Base-by-base conservation (phyloP, 2,888 invertebrate species). In the Alentia gelatinosa region DNA sequence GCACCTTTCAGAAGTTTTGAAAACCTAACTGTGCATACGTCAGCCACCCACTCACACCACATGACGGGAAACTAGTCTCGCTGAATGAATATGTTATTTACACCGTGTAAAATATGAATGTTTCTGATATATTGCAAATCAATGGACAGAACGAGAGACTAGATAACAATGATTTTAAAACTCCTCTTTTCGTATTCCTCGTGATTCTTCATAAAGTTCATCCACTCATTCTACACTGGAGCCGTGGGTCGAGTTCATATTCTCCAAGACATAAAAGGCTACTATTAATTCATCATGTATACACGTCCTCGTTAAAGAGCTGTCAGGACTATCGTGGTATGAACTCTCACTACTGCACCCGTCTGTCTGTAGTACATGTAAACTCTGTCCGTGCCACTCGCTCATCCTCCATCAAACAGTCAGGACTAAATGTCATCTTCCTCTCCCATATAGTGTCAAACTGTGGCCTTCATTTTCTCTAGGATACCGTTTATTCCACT, bases 1-100 rank as follows among this genome's bases (percentile, higher is more conserved):
- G 79, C 79, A 79, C 79, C 79, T 79, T 37, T 23, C 79, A n/a
- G 15, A 33, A 74, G 7, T 74, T 74, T 30, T 74, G 30, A 74
- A 74, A 74, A 74, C 26, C 26, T 74, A 33, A 33, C 33, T 33
- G 33, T 74, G 33, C 74, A 74, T 12, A 15, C n/a, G 15, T 74
- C 74, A 74, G 74, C 26, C 74, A 74, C 30, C 3, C 74, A 74
- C 74, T 26, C 26, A 26, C 26, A 15, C 74, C 15, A 74, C 74
- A 74, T 33, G n/a, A 9, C 56, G n/a, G 19, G 56, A 56, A 56
- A 56, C n/a, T 56, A 56, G 56, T 56, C 56, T 56, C 56, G n/a
- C 56, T n/a, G n/a, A 56, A 56, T 56, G 56, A 56, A 56, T n/a
- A 56, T 56, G 56, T n/a, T n/a, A n/a, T n/a, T n/a, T 56, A 56